Conservation (phyloP, 2,888 invertebrate species). For the Sminthurides aquaticus region DNA sequence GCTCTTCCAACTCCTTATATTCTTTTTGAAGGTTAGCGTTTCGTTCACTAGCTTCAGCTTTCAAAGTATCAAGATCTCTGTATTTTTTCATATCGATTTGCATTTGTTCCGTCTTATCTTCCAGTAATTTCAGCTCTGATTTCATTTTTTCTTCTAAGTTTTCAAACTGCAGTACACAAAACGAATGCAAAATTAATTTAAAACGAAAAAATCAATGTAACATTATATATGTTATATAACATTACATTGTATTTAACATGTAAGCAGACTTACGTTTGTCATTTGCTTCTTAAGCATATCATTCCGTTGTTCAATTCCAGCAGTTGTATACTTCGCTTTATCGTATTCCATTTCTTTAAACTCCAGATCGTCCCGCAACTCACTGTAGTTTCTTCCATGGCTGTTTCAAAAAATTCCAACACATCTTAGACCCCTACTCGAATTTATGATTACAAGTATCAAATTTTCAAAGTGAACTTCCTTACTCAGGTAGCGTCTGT, state of each 20-base stretch:
- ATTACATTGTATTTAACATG: not conserved
- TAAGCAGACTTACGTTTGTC: constrained; percentile 46
- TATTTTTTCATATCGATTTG: constrained; percentile 57
- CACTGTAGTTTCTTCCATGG: constrained; percentile 47
- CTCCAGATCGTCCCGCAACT: constrained; percentile 50
- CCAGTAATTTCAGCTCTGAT: constrained; percentile 51
- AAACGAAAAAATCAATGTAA: not conserved
- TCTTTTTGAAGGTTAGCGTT: constrained; percentile 53
- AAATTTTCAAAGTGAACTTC: too few relatives aligned
- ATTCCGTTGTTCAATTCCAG: constrained; percentile 46
- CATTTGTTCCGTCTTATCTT: constrained; percentile 52
- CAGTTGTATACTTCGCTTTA: constrained; percentile 58
- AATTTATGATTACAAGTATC: too few relatives aligned
- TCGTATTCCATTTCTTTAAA: constrained; percentile 55
- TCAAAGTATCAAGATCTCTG: constrained; percentile 56
- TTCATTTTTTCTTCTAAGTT: constrained; percentile 62
- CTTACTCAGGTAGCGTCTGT: constrained; percentile 44
- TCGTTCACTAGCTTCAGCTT: constrained; percentile 55
- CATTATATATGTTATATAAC: not conserved
- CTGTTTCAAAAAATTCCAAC: too few relatives aligned
- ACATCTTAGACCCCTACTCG: too few relatives aligned
- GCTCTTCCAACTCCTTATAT: constrained; percentile 48
- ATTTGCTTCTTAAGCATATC: constrained; percentile 47
- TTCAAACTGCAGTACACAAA: constrained; percentile 57
- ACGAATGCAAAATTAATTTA: not conserved